Evolutionary conservation across 2,888 invertebrate genomes (phyloP), one percentile per base, ranked within the genome.

Genomic region (Colostygia pectinataria): DNA sequence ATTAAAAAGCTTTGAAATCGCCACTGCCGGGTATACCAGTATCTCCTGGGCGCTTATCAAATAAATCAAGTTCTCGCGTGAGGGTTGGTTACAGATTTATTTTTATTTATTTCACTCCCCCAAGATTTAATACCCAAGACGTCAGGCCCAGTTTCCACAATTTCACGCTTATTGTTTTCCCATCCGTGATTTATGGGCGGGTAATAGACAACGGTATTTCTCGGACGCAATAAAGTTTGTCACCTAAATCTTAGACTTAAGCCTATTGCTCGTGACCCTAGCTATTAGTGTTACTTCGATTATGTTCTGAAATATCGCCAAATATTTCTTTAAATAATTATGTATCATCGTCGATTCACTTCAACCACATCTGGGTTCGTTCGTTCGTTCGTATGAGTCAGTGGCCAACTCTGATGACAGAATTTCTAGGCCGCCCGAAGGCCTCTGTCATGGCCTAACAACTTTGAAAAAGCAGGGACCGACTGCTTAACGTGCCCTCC

Each of bases 81-180:
- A 75, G 82, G 85, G 81, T 76, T 20, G 71, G 70, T 61, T 44
- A 62, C 76, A 77, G 85, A 88, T 89, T 89, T 89, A 89, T 89
- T 89, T 89, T 89, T 89, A 90, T 89, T 88, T 90, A 89, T 88
- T 79, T 87, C 86, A 80, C 86, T 81, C 85, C 89, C 88, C 87
- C 70, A 87, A 89, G 88, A 89, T 87, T 87, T 89, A 89, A 85
- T 83, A 77, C 81, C 82, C 61, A 77, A 87, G 81, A 85, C 81
- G 83, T 81, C 85, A 80, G 66, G 75, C 82, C 65, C 86, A 86
- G 87, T 89, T 90, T 90, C 89, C 90, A 90, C 90, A 89, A 90
- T 90, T 90, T 90, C 90, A 89, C 90, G 90, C 90, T 88, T 89
- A 90, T 90, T 90, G 90, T 90, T 90, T 90, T 89, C 89, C 89